These are phyloP conservation scores for Volucella bombylans DNA, from an alignment of 2,888 invertebrate genomes.

Conservation along the genomic window DNA sequence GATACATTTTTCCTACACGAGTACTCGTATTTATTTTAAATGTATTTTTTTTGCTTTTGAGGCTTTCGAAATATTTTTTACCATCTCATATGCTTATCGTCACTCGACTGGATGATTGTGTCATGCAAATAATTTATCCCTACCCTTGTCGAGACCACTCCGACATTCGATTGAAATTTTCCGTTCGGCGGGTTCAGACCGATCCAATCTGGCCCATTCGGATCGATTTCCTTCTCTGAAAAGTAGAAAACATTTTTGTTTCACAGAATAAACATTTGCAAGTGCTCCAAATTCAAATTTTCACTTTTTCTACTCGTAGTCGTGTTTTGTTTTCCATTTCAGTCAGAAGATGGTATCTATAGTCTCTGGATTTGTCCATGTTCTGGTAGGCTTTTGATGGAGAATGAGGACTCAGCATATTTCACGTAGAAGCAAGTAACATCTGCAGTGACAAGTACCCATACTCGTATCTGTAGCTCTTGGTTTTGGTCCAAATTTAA, in stretches of 20 bases:
- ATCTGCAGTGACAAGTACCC: slow-evolving; percentile 29
- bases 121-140: slow-evolving; percentile 47
- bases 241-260: slow-evolving; percentile 18
- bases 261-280: slow-evolving; percentile 16
- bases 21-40: not conserved
- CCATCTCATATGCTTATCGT: slow-evolving; percentile 26
- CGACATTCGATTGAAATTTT: slow-evolving; percentile 40
- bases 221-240: not conserved
- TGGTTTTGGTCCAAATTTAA: slow-evolving; percentile 9
- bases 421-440: slow-evolving; percentile 4
- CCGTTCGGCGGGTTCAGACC: slow-evolving; percentile 12
- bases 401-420: not conserved
- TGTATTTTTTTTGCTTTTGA: not conserved
- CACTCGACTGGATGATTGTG: slow-evolving; percentile 23
- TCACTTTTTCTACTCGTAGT: not conserved
- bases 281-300: slow-evolving; percentile 35
- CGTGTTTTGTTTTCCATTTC: slow-evolving; percentile 2
- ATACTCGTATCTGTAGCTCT: not conserved
- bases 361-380: no score
- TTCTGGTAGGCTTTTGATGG: not conserved
- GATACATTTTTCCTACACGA: not conserved
- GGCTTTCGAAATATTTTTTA: not conserved
- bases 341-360: not conserved
- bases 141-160: not conserved
- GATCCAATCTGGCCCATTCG: not conserved